Base-by-base conservation (phyloP, 2,888 invertebrate genomes). In the Orthosia gracilis region DNA sequence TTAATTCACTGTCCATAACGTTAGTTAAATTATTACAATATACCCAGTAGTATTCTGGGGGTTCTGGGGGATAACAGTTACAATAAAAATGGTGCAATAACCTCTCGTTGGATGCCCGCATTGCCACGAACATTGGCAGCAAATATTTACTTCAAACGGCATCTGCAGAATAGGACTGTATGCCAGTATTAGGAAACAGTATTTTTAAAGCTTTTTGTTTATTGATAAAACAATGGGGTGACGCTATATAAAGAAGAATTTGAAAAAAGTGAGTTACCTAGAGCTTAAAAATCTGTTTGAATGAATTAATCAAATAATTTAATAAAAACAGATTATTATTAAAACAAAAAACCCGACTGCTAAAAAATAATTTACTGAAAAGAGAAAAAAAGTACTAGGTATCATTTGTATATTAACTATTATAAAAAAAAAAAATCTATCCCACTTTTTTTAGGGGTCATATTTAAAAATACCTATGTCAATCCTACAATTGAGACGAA, bases 51-150 rank as follows among this genome's bases (percentile, higher is more conserved):
- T 26, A 54, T 12, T 26, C 26, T 3, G 59, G 18, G 11, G 18
- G 23, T 12, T 26, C 26, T 3, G 59, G 18, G 11, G 18, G 23
- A 3, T 7, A 31, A 18, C 18, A 65, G 23, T 31, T 4, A 13
- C 15, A 47, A 47, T 17, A 4, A 9, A 49, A 62, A 54, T 64
- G 40, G 80, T 49, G 4, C 59, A 77, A 26, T 55, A 26, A 78
- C 5, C 11, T 0, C 18, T 61, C 31, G 55, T 74, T 45, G 45
- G 31, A 47, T 49, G 55, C 64, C 64, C 40, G 76, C 64, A 65
- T 68, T 47, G 76, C 31, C 9, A 61, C 63, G 74, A 69, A 77
- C 54, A 81, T 69, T 66, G 62, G 62, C 45, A 52, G 23, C 50
- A 64, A 68, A 76, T 68, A 76, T 78, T 78, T 76, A 31, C 47